A percentile compares a stretch with the other conserved stretches of the same genome.
These are phyloP conservation scores for Zhengitettix transpicula DNA, from an alignment of 2,888 invertebrate species.

Conservation along the genomic window DNA sequence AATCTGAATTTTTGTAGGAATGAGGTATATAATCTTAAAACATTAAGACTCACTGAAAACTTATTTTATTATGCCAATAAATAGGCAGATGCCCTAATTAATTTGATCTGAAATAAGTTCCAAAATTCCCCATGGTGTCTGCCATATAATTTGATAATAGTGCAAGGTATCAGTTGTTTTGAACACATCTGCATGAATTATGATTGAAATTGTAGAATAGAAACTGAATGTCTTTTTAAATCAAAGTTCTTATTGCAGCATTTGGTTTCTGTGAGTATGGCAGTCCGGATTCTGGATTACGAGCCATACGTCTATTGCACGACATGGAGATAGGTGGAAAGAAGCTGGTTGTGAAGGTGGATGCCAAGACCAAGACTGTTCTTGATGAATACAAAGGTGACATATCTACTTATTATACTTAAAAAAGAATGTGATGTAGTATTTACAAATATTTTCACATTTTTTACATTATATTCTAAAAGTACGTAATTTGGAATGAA, in stretches of 20 bases:
- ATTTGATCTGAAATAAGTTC: too few species aligned
- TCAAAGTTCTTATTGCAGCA: slow-evolving; percentile 29
- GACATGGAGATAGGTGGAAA: slow-evolving; percentile 86
- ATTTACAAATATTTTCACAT: background rate
- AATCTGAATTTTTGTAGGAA: too few species aligned
- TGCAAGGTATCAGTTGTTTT: background rate
- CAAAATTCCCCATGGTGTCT: background rate
- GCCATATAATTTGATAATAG: background rate
- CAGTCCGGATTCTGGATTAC: slow-evolving; percentile 84
- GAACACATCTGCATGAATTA: too few species aligned
- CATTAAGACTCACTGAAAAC: too few species aligned
- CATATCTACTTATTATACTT: background rate
- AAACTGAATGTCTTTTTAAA: background rate
- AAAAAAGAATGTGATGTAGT: background rate
- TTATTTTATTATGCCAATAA: too few species aligned
- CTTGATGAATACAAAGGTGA: slow-evolving; percentile 82
- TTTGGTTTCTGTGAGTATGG: slow-evolving; percentile 98
- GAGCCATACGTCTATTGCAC: slow-evolving; percentile 84
- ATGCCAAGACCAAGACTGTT: slow-evolving; percentile 89
- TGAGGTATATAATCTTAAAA: too few species aligned
- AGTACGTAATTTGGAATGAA: too few species aligned
- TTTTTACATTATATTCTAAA: too few species aligned
- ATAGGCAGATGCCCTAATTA: too few species aligned
- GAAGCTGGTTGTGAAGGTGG: slow-evolving; percentile 87
- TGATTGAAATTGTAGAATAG: too few species aligned